A percentile compares a stretch with the other conserved stretches of the same genome.
Conservation (phyloP, 2,797 vertebrate genomes). For the Hyperoplus immaculatus region DNA sequence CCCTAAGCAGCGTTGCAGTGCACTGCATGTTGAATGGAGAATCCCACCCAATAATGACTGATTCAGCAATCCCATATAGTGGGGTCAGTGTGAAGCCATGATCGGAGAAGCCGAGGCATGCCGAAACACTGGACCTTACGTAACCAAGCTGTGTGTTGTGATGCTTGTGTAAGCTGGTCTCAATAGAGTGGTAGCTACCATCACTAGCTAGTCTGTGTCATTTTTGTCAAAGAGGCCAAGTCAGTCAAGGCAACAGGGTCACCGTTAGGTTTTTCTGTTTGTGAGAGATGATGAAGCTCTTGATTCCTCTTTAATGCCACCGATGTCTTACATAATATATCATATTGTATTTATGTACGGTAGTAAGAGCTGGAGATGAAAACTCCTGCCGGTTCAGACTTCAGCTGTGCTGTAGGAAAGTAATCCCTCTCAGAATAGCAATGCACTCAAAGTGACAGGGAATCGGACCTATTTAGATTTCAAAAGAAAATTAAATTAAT, state of each 20-base stretch:
- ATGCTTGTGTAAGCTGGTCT: constrained; percentile 75
- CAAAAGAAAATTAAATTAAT: constrained; percentile 8
- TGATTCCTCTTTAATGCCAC: constrained; percentile 1
- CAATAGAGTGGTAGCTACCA: constrained; percentile 50
- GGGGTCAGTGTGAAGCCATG: constrained; percentile 59
- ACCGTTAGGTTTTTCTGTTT: constrained; percentile 13
- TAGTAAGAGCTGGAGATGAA: constrained; percentile 29
- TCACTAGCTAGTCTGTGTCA: constrained; percentile 34
- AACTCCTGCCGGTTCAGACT: constrained; percentile 4
- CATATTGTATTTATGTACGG: constrained; percentile 18
- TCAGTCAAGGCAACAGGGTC: constrained; percentile 4
- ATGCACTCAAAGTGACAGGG: background rate
- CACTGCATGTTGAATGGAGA: constrained; percentile 23
- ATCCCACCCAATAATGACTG: constrained; percentile 44
- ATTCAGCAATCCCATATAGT: constrained; percentile 62
- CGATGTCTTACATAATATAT: constrained; percentile 22
- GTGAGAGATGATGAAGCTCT: constrained; percentile 26
- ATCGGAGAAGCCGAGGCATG: constrained; percentile 61
- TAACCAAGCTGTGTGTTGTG: constrained; percentile 74
- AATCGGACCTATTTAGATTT: constrained; percentile 19
- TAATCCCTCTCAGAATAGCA: constrained; percentile 32
- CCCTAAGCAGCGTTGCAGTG: background rate
- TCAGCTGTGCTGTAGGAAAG: constrained; percentile 18
- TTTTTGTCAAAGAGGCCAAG: constrained; percentile 18
- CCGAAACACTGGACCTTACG: constrained; percentile 72